Conservation (phyloP, 2,888 invertebrate genomes). For the Heteromyza rotundicornis region DNA sequence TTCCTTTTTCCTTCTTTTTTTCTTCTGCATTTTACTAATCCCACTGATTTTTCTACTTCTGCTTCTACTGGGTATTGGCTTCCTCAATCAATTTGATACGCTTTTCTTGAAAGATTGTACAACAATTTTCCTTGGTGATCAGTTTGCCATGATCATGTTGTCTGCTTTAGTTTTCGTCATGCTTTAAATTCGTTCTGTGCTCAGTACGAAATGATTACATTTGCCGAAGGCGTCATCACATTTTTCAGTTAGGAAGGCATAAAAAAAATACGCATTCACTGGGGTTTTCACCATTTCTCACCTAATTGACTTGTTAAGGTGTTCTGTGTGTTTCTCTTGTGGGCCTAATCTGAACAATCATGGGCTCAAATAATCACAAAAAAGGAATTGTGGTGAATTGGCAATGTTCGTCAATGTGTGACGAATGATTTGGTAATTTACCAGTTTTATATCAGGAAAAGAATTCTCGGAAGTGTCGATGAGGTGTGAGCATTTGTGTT, state of each 20-base stretch:
- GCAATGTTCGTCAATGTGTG: constrained; percentile 9
- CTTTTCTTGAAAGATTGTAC: constrained; percentile 23
- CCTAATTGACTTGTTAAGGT: constrained; percentile 25
- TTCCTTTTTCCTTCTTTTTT: background rate
- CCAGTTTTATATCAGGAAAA: constrained; percentile 1
- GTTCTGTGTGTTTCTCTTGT: background rate
- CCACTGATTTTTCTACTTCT: background rate
- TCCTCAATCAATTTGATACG: constrained; percentile 45
- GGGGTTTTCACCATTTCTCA: background rate
- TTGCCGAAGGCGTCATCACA: background rate
- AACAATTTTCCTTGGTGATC: constrained; percentile 4
- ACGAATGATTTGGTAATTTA: constrained; percentile 10
- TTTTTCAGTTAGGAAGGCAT: background rate
- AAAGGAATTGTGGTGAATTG: constrained; percentile 13
- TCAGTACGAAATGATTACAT: background rate
- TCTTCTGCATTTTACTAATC: no score
- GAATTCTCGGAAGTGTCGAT: constrained; percentile 4
- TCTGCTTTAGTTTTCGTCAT: constrained; percentile 10
- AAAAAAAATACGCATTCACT: no score
- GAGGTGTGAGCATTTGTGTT: constrained; percentile 11
- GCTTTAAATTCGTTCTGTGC: constrained; percentile 14
- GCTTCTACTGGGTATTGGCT: background rate
- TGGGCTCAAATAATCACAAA: constrained; percentile 18
- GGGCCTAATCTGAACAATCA: constrained; percentile 15
- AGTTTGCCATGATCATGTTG: constrained; percentile 13